Base-by-base conservation (phyloP, 2,888 invertebrate genomes). In the Ectobius pallidus region DNA sequence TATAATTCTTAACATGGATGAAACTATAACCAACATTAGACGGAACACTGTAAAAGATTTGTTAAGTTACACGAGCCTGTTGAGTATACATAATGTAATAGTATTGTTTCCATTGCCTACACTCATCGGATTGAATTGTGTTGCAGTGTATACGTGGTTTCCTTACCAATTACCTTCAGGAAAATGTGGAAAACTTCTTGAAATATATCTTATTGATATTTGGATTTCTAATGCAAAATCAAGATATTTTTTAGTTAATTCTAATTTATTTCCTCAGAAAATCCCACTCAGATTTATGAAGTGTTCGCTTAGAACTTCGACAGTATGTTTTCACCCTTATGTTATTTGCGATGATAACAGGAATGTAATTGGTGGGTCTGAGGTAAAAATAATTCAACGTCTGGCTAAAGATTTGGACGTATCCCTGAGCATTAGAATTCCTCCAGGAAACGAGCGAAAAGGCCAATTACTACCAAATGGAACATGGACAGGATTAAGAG, bases 401-500 rank as follows among this genome's bases (percentile, higher is more conserved):
- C 1, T 63, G 14, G 7, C 39, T 20, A 20, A 25, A 11, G 18
- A 63, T 2, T 18, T 63, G 22, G 32, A 42, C 14, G 42, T 22
- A 22, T 39, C 63, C 3, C 22, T 63, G 2, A 0, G 16, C 6
- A 0, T 63, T 2, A 9, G 39, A 30, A 25, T 63, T 6, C 20
- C 20, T 14, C 14, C 42, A 22, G 63, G 22, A 20, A 20, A 22
- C 4, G 39, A 63, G 16, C 20, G 39, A 22, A 22, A 25, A 20
- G 63, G 63, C 9, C 11, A 39, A 4, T 22, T 9, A 1, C 25
- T 63, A 14, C 22, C 34, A 14, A 63, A 42, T 63, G 63, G 63
- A 22, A 63, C 63, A 14, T 63, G 63, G 63, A 63, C 63, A 20
- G 63, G 63, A 9, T 16, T 63, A 14, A 20, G 34, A 2, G 63